Evolutionary conservation across 2,888 invertebrate species (phyloP).

Genomic region (Lasioglossum vierecki): DNA sequence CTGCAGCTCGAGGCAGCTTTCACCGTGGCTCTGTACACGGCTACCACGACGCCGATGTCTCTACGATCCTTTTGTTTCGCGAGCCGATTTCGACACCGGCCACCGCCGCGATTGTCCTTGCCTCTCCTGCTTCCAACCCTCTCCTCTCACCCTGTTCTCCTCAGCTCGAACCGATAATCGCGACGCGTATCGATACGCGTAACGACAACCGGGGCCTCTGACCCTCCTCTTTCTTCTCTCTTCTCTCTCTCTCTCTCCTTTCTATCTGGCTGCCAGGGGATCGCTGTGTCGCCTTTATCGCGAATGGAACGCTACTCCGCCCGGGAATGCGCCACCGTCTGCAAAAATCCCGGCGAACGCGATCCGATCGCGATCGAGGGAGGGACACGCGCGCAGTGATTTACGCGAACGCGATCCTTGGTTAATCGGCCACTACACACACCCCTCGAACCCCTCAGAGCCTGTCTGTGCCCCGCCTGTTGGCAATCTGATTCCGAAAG

Average conservation of each 20-base stretch:
- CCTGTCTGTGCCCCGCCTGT: neutral
- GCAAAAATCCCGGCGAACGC: slow-evolving; percentile 47
- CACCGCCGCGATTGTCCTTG: slow-evolving; percentile 57
- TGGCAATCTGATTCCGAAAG: neutral
- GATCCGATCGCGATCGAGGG: slow-evolving; percentile 11
- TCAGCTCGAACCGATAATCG: neutral
- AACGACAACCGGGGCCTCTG: slow-evolving; percentile 36
- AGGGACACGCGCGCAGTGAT: slow-evolving; percentile 11
- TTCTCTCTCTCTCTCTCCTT: neutral
- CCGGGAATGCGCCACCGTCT: slow-evolving; percentile 45
- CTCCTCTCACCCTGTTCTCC: neutral
- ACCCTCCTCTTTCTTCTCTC: neutral
- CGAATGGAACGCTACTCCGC: slow-evolving; percentile 23
- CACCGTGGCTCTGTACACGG: slow-evolving; percentile 51
- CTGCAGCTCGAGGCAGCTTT: slow-evolving; percentile 61
- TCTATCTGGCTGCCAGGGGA: slow-evolving; percentile 4
- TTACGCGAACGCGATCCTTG: neutral
- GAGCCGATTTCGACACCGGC: slow-evolving; percentile 62
- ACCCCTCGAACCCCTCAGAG: neutral
- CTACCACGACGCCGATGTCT: slow-evolving; percentile 37
- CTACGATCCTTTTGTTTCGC: slow-evolving; percentile 63
- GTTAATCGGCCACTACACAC: neutral
- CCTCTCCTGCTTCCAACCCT: slow-evolving; percentile 17
- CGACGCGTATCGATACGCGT: slow-evolving; percentile 44
- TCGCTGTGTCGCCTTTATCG: slow-evolving; percentile 44